Base-by-base conservation (phyloP, 2,888 invertebrate genomes). In the Chymomyza caudatula region DNA sequence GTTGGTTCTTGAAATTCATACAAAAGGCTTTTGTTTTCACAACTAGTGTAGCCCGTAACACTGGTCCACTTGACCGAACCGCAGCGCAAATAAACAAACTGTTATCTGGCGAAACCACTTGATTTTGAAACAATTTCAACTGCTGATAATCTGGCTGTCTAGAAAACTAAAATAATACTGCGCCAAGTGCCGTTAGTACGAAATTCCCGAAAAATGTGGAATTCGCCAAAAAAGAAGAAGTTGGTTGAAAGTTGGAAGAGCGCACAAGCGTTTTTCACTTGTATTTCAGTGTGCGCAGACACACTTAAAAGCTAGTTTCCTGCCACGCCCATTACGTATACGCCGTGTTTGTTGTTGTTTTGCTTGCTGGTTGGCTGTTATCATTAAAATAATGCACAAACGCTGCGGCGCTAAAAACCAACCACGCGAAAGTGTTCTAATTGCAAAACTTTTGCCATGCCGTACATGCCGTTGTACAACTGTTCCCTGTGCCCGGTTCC, bases 281-380 rank as follows among this genome's bases (percentile, higher is more conserved):
- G 60, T 63, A 69, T 65, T 63, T 61, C 67, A 58, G 65, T 61
- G 65, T 57, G 82, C 63, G 84, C 80, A 78, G 80, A 74, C 80
- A 72, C 72, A 83, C 78, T 78, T 78, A 83, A 83, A 78, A 78
- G 81, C 78, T 78, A 77, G 84, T 77, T 78, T 78, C 78, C 84
- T 78, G 78, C 65, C 74, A 79, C 79, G 77, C 83, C 83, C 71
- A 62, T 66, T 25, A 47, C 15, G 47, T 47, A 47, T 47, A 19
- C 47, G 47, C 15, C 47, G n/a, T n/a, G 17, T 11, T 19, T 13
- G 55, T n/a, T 60, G 53, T 13, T 43, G 25, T 43, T 49, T 51
- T 19, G 29, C 19, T 8, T 53, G 22, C 20, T 1, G 13, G 55
- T 42, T 55, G 55, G 47, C 59, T 65, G 69, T 75, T 76, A 73